These are phyloP conservation scores for Caiman crocodilus DNA, from an alignment of 2,797 vertebrate genomes.

Conservation along the genomic window DNA sequence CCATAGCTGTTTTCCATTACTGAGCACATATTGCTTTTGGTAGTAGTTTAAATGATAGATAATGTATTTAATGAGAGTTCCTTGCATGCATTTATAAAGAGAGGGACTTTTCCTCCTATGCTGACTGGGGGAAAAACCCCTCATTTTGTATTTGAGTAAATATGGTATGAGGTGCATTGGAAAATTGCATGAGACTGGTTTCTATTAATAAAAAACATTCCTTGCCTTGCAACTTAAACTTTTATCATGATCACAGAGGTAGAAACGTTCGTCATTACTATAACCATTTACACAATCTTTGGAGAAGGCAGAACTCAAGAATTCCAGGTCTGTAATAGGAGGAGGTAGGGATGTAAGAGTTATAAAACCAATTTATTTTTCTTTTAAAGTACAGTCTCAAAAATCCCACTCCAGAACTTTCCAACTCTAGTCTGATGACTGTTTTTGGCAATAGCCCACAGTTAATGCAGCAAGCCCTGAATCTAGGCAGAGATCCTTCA, in stretches of 20 bases:
- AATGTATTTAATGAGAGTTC: no score
- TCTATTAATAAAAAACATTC: background rate
- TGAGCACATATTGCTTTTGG: no score
- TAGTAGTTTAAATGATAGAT: no score
- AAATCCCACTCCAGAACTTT: background rate
- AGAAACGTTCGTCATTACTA: slow-evolving; percentile 17
- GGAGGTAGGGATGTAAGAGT: slow-evolving; percentile 17
- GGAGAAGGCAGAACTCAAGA: background rate
- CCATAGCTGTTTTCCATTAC: no score
- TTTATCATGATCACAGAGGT: slow-evolving; percentile 7
- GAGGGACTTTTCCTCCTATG: no score
- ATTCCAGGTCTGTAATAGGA: slow-evolving; percentile 28
- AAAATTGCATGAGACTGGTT: background rate
- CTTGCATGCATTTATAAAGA: no score
- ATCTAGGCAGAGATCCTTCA: slow-evolving; percentile 11
- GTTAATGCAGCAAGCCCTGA: background rate
- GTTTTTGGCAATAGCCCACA: background rate
- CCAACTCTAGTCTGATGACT: background rate
- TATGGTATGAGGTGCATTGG: background rate
- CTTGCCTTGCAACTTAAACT: background rate
- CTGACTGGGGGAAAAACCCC: no score
- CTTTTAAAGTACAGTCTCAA: background rate
- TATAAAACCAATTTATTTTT: background rate
- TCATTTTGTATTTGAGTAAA: no score
- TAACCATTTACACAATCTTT: background rate